A percentile compares a stretch with the other conserved stretches of the same genome.
phyloP scores from a whole-genome alignment of 1,140 invertebrate genomes.

The Cataglyphis hispanica region DNA sequence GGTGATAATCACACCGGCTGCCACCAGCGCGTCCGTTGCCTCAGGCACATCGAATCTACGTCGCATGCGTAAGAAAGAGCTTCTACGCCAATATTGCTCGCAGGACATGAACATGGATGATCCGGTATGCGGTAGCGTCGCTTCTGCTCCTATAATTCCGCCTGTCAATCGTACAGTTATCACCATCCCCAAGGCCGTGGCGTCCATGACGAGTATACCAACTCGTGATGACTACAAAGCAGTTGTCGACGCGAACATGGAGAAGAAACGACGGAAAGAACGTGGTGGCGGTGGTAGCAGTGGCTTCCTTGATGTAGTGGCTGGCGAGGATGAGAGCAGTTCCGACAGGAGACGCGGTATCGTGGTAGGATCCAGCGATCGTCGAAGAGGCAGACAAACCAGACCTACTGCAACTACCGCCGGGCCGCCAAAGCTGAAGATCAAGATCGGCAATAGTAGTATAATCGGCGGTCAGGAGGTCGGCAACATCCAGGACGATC shows the following conservation, averaged over 20 bases:
- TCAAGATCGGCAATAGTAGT: constrained; percentile 91
- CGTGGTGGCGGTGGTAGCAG: constrained; percentile 81
- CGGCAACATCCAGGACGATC: constrained; percentile 84
- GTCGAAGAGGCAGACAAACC: constrained; percentile 87
- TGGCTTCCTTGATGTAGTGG: constrained; percentile 45
- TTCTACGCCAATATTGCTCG: constrained; percentile 94
- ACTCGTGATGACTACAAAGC: constrained; percentile 93
- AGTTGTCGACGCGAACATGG: constrained; percentile 88
- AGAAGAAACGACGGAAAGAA: constrained; percentile 91
- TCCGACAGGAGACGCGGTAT: constrained; percentile 79
- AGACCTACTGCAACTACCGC: constrained; percentile 77
- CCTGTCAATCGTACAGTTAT: constrained; percentile 90
- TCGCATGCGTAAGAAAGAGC: constrained; percentile 95
- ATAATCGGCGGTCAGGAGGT: constrained; percentile 86
- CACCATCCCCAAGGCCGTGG: constrained; percentile 94
- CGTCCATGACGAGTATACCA: constrained; percentile 94
- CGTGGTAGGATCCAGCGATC: constrained; percentile 82
- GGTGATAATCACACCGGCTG: constrained; percentile 85
- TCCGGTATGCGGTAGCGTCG: constrained; percentile 85
- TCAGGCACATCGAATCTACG: constrained; percentile 91
- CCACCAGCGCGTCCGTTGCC: constrained; percentile 81
- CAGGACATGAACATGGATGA: constrained; percentile 95
- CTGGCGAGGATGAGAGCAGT: constrained; percentile 81
- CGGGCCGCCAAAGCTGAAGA: constrained; percentile 92
- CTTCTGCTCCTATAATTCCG: constrained; percentile 88